phyloP scores from a whole-genome alignment of 1,140 invertebrate species.

The Diorhabda carinulata region DNA sequence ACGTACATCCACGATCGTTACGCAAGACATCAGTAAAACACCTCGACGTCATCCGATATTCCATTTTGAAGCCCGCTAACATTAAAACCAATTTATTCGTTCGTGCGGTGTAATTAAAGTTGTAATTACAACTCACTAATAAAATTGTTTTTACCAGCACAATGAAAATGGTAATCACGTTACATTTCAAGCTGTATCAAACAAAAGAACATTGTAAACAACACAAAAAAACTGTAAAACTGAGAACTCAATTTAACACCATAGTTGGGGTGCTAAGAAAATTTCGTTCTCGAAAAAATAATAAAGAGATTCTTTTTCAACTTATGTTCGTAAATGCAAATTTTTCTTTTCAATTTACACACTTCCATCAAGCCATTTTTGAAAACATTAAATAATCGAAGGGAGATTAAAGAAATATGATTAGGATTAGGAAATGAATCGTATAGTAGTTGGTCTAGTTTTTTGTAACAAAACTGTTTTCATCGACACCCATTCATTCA shows the following conservation, averaged over 20 bases:
- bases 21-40: too few relatives aligned
- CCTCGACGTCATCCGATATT: too few relatives aligned
- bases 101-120: conserved; percentile 1
- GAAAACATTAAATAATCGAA: too few relatives aligned
- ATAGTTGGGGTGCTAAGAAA: conserved; percentile 3
- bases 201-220: conserved; percentile 7
- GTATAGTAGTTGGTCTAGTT: too few relatives aligned
- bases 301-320: background rate
- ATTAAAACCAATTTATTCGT: background rate
- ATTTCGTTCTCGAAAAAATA: background rate
- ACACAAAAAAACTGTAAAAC: conserved; percentile 24
- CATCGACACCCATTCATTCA: too few relatives aligned
- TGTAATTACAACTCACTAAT: conserved; percentile 9
- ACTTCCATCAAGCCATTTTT: too few relatives aligned
- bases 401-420: too few relatives aligned
- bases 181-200: background rate
- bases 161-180: conserved; percentile 11
- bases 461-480: too few relatives aligned
- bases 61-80: background rate
- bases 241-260: conserved; percentile 28
- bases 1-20: too few relatives aligned
- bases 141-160: background rate
- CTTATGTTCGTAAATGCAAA: background rate
- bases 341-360: background rate
- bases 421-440: too few relatives aligned